Percentiles rank a stretch among this genome's conserved stretches.
phyloP scores from a whole-genome alignment of 2,797 vertebrate genomes.

The Enteromius thamalakanensis region DNA sequence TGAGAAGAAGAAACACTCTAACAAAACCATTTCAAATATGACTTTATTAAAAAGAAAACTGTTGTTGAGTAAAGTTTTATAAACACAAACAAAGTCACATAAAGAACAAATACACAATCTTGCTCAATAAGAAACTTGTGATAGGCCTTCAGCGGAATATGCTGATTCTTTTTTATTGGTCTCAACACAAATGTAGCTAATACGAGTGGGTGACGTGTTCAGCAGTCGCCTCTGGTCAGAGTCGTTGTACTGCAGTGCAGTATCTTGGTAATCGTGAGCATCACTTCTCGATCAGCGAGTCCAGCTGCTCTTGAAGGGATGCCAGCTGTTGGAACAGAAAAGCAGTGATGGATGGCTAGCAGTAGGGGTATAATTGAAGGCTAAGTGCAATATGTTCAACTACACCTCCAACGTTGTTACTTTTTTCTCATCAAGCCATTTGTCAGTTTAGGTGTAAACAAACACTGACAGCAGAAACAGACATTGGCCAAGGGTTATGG shows the following conservation, averaged over 20 bases:
- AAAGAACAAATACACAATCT: background rate
- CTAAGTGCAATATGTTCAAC: slow-evolving; percentile 75
- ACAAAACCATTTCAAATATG: slow-evolving; percentile 13
- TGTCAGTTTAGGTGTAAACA: slow-evolving; percentile 64
- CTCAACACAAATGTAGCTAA: background rate
- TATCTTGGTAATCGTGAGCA: slow-evolving; percentile 69
- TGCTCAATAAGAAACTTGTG: background rate
- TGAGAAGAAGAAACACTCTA: background rate
- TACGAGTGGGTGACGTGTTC: background rate
- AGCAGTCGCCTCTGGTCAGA: slow-evolving; percentile 48
- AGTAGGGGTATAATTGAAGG: slow-evolving; percentile 69
- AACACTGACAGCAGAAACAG: slow-evolving; percentile 54
- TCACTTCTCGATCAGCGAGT: slow-evolving; percentile 83
- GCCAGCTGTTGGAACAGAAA: slow-evolving; percentile 80
- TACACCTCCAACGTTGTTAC: slow-evolving; percentile 65
- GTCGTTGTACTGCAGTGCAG: slow-evolving; percentile 71
- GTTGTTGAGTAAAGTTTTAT: background rate
- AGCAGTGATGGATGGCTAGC: slow-evolving; percentile 69
- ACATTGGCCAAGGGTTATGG: background rate
- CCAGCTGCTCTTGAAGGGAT: slow-evolving; percentile 84
- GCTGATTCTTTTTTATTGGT: background rate
- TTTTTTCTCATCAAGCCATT: slow-evolving; percentile 54
- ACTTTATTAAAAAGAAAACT: slow-evolving; percentile 3
- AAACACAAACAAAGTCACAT: background rate
- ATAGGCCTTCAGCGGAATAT: background rate